Evolutionary conservation across 2,797 vertebrate species (phyloP), one percentile per base, ranked within the genome.

Genomic region (Manis crassicaudata): DNA sequence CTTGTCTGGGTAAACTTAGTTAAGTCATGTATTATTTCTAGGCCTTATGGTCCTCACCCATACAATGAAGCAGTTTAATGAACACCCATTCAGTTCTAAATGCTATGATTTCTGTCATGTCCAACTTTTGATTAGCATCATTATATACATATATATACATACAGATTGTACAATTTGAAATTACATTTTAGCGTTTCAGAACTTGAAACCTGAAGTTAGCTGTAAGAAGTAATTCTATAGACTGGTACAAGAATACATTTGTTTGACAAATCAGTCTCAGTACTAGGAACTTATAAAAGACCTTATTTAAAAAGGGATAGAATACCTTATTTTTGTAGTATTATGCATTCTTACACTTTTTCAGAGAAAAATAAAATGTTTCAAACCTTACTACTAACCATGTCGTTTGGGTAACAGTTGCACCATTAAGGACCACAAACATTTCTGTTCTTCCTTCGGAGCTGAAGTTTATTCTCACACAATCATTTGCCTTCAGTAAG

Each of bases 181-280:
- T 68, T 80, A 67, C 1, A 54, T 93, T 96, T 96, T 85, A 84
- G 21, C 85, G 21, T 77, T 93, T 96, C 50, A 76, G 83, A 93
- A 85, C 63, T 56, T 60, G 17, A 52, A 79, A 94, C 43, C 52
- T 88, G 91, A 86, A 80, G 43, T 86, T 88, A 80, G 5, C n/a
- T 90, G 93, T 79, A 86, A 92, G 67, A 91, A 96, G 62, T 46
- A 46, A 46, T 46, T 46, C 46, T 91, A 65, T 17, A 27, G 58
- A 88, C 10, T 83, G 89, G 43, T 81, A 46, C 17, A 96, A 93
- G 43, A 81, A 81, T 6, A 37, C 0, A 43, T 89, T 35, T 86
- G 68, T 60, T 65, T 40, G 32, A 90, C 60, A 86, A 94, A 95
- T 54, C 9, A 88, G 68, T 86, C 37, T 93, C 29, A 35, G 20